These are phyloP conservation scores for Pterocles orientalis DNA, from an alignment of 2,113 vertebrate genomes.

Conservation along the genomic window DNA sequence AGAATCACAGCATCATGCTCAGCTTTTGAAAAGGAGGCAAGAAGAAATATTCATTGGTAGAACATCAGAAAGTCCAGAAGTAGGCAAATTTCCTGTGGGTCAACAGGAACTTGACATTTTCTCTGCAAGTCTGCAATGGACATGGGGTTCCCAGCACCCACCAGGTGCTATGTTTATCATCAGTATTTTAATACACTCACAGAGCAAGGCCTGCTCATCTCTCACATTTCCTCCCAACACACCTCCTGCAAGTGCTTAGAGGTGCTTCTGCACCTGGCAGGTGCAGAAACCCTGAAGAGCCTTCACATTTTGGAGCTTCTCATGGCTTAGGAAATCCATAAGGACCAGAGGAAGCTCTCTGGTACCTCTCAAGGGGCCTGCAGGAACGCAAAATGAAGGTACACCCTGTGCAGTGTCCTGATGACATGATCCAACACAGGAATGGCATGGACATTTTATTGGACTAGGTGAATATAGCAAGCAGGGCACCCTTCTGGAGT, in stretches of 20 bases:
- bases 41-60: neutral
- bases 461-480: neutral
- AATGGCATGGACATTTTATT: neutral
- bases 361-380: neutral
- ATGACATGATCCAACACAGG: neutral
- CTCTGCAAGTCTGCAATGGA: neutral
- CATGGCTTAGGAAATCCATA: neutral
- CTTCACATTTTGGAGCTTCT: neutral
- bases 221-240: neutral
- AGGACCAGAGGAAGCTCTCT: neutral
- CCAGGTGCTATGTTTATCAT: neutral
- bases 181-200: neutral
- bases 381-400: neutral
- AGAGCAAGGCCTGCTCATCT: neutral
- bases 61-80: neutral
- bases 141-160: neutral
- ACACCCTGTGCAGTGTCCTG: neutral
- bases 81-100: neutral
- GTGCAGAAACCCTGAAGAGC: neutral
- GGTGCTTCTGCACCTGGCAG: neutral
- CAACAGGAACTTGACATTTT: neutral
- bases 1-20: neutral
- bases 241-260: neutral
- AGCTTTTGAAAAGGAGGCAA: neutral
- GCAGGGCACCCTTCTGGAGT: neutral